Evolutionary conservation across 2,797 vertebrate genomes (phyloP).

Genomic region (Oreochromis grahami): DNA sequence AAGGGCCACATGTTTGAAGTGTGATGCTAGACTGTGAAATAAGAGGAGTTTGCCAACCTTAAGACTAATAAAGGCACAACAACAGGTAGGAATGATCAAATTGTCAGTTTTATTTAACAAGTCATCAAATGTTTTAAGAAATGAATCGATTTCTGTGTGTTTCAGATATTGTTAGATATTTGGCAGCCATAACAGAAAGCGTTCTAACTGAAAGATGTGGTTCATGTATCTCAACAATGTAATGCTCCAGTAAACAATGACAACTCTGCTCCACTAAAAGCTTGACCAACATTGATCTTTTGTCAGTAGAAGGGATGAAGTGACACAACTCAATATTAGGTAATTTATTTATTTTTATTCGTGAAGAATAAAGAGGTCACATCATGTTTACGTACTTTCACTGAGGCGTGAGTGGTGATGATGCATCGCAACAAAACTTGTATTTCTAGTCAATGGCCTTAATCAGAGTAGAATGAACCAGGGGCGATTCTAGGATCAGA

Average conservation of each 20-base stretch:
- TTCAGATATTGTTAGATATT: background rate
- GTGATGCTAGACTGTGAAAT: background rate
- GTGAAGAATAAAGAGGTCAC: background rate
- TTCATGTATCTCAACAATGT: background rate
- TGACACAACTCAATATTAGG: background rate
- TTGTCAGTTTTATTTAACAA: background rate
- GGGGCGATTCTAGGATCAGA: no score
- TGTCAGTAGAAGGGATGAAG: background rate
- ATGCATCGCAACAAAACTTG: conserved; percentile 22
- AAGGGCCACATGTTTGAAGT: background rate
- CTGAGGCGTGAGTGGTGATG: conserved; percentile 12
- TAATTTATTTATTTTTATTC: conserved; percentile 33
- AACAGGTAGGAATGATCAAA: background rate
- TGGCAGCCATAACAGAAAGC: background rate
- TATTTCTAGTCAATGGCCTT: conserved; percentile 6
- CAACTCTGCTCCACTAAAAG: background rate
- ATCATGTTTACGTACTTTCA: background rate
- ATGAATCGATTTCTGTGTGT: background rate
- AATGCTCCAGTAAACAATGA: background rate
- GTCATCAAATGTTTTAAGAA: background rate
- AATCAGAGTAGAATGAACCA: background rate
- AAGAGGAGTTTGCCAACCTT: background rate
- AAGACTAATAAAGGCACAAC: background rate
- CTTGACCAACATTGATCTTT: background rate
- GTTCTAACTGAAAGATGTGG: background rate